A percentile compares a stretch with the other conserved stretches of the same genome.
phyloP scores from a whole-genome alignment of 1,140 invertebrate genomes.

The Zaprionus vittiger region DNA sequence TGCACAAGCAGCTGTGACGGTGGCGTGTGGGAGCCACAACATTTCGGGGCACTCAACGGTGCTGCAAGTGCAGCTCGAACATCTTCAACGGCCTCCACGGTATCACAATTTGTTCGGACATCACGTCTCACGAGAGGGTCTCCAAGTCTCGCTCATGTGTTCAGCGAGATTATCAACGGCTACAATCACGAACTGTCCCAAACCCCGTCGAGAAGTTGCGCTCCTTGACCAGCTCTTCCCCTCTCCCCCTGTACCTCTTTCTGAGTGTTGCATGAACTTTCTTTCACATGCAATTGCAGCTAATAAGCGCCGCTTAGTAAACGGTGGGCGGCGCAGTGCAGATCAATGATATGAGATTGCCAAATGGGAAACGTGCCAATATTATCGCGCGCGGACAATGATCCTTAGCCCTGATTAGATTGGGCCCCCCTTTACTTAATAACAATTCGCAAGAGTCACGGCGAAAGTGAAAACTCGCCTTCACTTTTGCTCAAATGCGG shows the following conservation, averaged over 20 bases:
- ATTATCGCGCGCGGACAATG: conserved; percentile 30
- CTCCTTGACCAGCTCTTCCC: conserved; percentile 32
- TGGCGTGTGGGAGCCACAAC: conserved; percentile 64
- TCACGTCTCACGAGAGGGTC: conserved; percentile 58
- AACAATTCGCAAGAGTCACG: conserved; percentile 27
- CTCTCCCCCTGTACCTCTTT: background rate
- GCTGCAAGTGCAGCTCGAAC: conserved; percentile 60
- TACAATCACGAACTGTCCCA: conserved; percentile 57
- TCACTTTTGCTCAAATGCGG: conserved; percentile 36
- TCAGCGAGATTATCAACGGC: conserved; percentile 67
- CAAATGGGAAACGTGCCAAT: conserved; percentile 40
- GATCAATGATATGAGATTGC: conserved; percentile 40
- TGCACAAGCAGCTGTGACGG: conserved; percentile 4
- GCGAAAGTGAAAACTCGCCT: conserved; percentile 51
- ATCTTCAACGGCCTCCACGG: conserved; percentile 39
- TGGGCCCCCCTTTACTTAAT: conserved; percentile 16
- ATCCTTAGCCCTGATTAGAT: conserved; percentile 38
- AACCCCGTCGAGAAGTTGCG: conserved; percentile 14
- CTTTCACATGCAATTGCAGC: conserved; percentile 70
- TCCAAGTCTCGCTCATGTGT: conserved; percentile 51
- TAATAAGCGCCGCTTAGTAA: conserved; percentile 64
- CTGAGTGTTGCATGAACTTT: conserved; percentile 58
- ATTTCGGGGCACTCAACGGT: conserved; percentile 42
- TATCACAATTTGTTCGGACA: conserved; percentile 72
- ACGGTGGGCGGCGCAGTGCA: conserved; percentile 44